These are phyloP conservation scores for Leucopsar rothschildi DNA, from an alignment of 2,113 vertebrate genomes.

Conservation along the genomic window DNA sequence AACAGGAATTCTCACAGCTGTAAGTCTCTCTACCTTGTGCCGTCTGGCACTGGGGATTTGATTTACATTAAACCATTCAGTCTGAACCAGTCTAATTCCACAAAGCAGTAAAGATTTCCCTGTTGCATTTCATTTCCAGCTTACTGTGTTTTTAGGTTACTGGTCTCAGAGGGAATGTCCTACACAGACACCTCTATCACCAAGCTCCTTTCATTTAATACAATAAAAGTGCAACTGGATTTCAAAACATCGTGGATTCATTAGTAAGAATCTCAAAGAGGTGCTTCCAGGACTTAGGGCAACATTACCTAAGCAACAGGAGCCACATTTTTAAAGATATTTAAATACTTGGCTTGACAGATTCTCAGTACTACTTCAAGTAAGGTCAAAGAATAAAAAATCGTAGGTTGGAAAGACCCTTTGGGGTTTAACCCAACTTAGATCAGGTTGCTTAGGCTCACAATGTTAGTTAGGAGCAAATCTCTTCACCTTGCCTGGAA, in stretches of 20 bases:
- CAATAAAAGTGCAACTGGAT: not conserved
- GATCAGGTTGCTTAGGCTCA: not conserved
- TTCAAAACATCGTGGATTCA: not conserved
- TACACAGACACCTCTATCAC: not conserved
- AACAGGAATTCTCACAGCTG: not conserved
- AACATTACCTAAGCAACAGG: not conserved
- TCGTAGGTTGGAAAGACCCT: not conserved
- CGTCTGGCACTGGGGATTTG: not conserved
- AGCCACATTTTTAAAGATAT: not conserved
- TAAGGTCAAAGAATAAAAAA: not conserved
- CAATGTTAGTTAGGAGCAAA: not conserved
- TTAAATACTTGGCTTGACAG: not conserved
- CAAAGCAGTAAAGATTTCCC: not conserved
- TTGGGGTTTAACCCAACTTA: not conserved
- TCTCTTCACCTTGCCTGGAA: not conserved
- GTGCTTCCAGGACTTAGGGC: not conserved
- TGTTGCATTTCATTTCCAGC: slow-evolving; percentile 1
- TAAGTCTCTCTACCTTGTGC: not conserved
- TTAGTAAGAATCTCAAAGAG: not conserved
- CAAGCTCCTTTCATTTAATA: not conserved
- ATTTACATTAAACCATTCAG: not conserved
- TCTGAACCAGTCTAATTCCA: slow-evolving; percentile 8
- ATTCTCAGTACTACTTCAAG: not conserved
- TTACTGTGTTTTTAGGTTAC: slow-evolving; percentile 4
- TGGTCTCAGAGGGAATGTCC: not conserved